Evolutionary conservation across 2,113 vertebrate species (phyloP), one percentile per base, ranked within the genome.

Genomic region (Eolophus roseicapilla): DNA sequence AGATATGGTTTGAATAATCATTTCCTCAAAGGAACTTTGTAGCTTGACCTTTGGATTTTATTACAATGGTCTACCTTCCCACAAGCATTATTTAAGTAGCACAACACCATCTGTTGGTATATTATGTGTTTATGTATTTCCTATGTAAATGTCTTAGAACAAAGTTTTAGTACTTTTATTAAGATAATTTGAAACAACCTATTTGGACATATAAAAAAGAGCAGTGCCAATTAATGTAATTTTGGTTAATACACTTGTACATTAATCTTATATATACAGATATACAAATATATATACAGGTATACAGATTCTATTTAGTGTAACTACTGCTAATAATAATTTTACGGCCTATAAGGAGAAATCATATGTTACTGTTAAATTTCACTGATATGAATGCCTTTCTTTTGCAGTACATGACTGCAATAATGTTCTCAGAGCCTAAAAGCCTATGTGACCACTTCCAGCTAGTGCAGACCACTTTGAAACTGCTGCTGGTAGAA

Each of bases 41-140:
- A 80, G 41, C 35, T 88, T 91, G 86, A 95, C 75, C 78, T 50
- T 94, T 95, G 81, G 64, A 16, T 96, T 89, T 94, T 86, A 76
- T 94, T 88, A 37, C 60, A 92, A 21, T 86, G 57, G n/a, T 62
- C 57, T 82, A 25, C n/a, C 44, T 92, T 93, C 47, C 50, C 49
- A 88, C 25, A 65, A 86, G 27, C 33, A 31, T 93, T 92, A 95
- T 59, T 63, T 76, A 95, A 92, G 79, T 68, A 90, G 43, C n/a
- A 80, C 29, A 86, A 10, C 60, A 96, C 88, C 92, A 91, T 95
- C 88, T 95, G 80, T 94, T 95, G 69, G 39, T 79, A 67, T 62
- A 65, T 65, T 86, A 81, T 62, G n/a, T 83, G 73, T 90, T 93
- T 92, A 76, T 83, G 33, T 81, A 57, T 81, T 93, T 94, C 64